Evolutionary conservation across 2,888 invertebrate genomes (phyloP).

Genomic region (Venustoraphidia nigricollis): DNA sequence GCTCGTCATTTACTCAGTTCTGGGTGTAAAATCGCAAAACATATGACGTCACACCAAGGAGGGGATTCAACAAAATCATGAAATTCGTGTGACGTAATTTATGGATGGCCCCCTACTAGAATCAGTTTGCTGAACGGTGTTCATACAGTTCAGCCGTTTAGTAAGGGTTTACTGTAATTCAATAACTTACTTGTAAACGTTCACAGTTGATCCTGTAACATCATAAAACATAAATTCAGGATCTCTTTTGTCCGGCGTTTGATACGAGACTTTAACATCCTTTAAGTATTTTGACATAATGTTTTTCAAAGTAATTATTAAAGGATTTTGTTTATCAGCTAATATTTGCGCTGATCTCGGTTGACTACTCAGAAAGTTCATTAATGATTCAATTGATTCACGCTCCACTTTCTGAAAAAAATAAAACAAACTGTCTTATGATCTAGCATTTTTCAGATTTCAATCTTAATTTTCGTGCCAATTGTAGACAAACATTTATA

Average conservation of each 20-base stretch:
- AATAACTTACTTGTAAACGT: conserved; percentile 65
- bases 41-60: no score
- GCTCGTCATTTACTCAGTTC: no score
- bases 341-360: conserved; percentile 62
- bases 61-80: no score
- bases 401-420: conserved; percentile 54
- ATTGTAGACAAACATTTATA: no score
- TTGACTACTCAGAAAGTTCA: conserved; percentile 54
- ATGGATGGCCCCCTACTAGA: no score
- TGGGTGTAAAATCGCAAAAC: no score
- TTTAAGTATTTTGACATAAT: conserved; percentile 59
- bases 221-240: conserved; percentile 89
- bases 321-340: conserved; percentile 43
- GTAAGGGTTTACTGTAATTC: background rate
- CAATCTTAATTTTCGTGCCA: no score
- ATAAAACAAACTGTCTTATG: background rate
- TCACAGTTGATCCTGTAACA: conserved; percentile 59
- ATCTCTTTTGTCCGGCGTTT: conserved; percentile 69
- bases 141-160: background rate
- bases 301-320: conserved; percentile 56
- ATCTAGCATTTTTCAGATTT: no score
- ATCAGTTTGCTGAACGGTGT: background rate
- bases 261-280: conserved; percentile 54
- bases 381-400: conserved; percentile 57
- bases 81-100: no score